Evolutionary conservation across 2,797 vertebrate genomes (phyloP).

Genomic region (Babyrousa celebensis): DNA sequence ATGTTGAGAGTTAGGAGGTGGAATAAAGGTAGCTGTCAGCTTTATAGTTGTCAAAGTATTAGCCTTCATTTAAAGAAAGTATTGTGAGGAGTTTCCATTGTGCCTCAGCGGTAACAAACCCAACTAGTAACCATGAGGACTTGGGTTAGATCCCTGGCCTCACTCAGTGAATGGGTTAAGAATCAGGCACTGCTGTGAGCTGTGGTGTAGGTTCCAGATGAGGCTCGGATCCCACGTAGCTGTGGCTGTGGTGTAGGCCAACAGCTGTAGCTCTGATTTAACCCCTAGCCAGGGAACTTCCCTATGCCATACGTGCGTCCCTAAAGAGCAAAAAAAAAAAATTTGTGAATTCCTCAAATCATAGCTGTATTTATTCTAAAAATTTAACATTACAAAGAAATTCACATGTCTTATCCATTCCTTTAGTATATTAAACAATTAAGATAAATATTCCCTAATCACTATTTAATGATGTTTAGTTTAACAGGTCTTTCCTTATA

Average conservation of each 20-base stretch:
- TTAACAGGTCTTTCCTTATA: slow-evolving; percentile 9
- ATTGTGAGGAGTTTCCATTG: background rate
- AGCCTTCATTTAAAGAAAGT: background rate
- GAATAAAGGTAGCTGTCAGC: background rate
- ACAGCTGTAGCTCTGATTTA: too few relatives aligned
- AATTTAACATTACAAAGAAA: slow-evolving; percentile 2
- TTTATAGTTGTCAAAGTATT: background rate
- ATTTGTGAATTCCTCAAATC: background rate
- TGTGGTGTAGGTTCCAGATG: too few relatives aligned
- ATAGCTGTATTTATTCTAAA: background rate
- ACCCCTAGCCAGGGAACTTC: too few relatives aligned
- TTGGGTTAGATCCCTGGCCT: too few relatives aligned
- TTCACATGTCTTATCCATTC: background rate
- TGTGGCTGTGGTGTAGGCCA: too few relatives aligned
- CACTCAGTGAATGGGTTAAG: too few relatives aligned
- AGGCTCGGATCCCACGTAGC: too few relatives aligned
- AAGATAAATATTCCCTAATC: slow-evolving; percentile 28
- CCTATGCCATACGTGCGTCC: too few relatives aligned
- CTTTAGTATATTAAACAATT: slow-evolving; percentile 27
- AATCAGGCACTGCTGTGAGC: too few relatives aligned
- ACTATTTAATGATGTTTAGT: slow-evolving; percentile 21
- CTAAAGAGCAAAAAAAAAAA: too few relatives aligned
- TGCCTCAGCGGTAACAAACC: too few relatives aligned
- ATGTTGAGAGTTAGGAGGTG: background rate
- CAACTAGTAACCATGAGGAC: too few relatives aligned